phyloP scores from a whole-genome alignment of 2,113 vertebrate species.

The Grus americana region DNA sequence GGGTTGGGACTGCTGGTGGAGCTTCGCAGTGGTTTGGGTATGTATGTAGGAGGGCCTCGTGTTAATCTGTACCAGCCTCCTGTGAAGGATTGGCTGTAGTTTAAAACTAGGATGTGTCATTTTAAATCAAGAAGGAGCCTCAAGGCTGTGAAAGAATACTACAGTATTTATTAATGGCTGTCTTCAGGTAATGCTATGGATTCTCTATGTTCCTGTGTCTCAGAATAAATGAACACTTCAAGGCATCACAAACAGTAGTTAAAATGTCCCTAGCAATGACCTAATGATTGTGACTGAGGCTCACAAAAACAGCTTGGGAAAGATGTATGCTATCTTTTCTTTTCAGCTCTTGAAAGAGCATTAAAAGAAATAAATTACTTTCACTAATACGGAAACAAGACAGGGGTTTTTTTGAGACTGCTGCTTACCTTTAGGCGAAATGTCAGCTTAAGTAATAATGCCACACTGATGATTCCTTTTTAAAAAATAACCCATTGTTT shows the following conservation, averaged over 20 bases:
- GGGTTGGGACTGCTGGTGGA: accelerated
- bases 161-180: no score
- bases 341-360: not conserved
- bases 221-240: not conserved
- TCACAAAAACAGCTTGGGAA: not conserved
- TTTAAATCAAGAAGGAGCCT: not conserved
- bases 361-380: not conserved
- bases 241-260: not conserved
- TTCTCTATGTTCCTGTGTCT: not conserved
- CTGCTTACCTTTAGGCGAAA: not conserved
- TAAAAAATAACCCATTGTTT: not conserved
- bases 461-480: not conserved
- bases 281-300: not conserved
- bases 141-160: not conserved
- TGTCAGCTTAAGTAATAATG: not conserved
- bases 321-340: not conserved
- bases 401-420: not conserved
- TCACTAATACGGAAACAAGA: not conserved
- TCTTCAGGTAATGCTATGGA: not conserved
- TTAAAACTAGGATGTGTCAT: not conserved
- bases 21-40: no score
- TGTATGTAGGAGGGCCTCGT: accelerated
- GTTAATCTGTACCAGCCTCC: not conserved
- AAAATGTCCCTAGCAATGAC: not conserved
- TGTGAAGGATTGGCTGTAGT: not conserved